Evolutionary conservation across 1,140 invertebrate genomes (phyloP).

Genomic region (Maniola jurtina): DNA sequence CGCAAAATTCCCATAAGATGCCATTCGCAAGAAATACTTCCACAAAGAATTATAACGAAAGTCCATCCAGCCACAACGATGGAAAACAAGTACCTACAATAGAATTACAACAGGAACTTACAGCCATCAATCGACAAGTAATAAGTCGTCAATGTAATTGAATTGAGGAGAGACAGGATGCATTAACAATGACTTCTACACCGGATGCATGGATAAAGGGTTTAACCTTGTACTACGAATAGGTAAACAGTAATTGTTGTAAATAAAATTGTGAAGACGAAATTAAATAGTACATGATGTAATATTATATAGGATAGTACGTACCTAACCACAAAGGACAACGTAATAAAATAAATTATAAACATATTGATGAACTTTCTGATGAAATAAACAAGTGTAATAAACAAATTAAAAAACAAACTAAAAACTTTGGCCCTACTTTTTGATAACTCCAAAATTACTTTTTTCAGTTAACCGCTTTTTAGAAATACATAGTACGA

Average conservation of each 20-base stretch:
- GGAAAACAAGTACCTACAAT: neutral
- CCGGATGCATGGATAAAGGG: constrained; percentile 64
- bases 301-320: too few relatives aligned
- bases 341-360: too few relatives aligned
- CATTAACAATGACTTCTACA: constrained; percentile 47
- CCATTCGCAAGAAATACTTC: too few relatives aligned
- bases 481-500: too few relatives aligned
- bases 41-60: neutral
- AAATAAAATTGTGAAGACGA: neutral
- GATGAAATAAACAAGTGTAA: too few relatives aligned
- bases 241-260: constrained; percentile 34
- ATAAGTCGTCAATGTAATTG: constrained; percentile 62
- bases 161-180: constrained; percentile 65
- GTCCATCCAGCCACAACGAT: neutral
- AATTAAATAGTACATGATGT: neutral
- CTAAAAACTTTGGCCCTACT: too few relatives aligned
- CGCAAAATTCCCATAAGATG: too few relatives aligned
- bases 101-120: constrained; percentile 34
- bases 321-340: too few relatives aligned
- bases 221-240: constrained; percentile 51
- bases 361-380: too few relatives aligned
- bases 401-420: too few relatives aligned
- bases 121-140: constrained; percentile 47
- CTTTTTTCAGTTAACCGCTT: too few relatives aligned
- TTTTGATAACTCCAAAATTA: too few relatives aligned